These are phyloP conservation scores for Tiliqua scincoides DNA, from an alignment of 2,113 vertebrate species.

Conservation along the genomic window DNA sequence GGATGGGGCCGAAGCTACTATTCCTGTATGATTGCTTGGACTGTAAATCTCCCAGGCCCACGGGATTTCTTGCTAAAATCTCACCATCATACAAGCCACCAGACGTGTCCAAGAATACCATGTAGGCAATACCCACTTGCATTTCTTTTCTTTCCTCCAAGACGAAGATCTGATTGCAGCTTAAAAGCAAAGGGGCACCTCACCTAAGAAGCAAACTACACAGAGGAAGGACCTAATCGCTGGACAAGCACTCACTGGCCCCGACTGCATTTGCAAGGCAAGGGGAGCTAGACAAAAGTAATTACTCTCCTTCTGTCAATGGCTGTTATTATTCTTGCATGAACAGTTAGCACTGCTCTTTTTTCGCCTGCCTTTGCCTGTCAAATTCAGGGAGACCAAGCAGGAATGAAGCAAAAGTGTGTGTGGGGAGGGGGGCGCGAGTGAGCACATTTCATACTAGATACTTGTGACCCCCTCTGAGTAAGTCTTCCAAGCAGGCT, in stretches of 20 bases:
- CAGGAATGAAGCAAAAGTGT: slow-evolving; percentile 57
- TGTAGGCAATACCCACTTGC: slow-evolving; percentile 38
- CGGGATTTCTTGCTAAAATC: slow-evolving; percentile 62
- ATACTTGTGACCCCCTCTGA: slow-evolving; percentile 51
- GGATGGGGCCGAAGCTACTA: slow-evolving; percentile 46
- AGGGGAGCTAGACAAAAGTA: slow-evolving; percentile 73
- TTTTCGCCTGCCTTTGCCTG: slow-evolving; percentile 55
- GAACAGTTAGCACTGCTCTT: slow-evolving; percentile 70
- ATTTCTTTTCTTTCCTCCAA: slow-evolving; percentile 40
- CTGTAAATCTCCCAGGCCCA: slow-evolving; percentile 68
- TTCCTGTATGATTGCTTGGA: slow-evolving; percentile 58
- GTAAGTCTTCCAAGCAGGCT: slow-evolving; percentile 63
- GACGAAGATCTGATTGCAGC: slow-evolving; percentile 66
- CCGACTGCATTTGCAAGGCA: slow-evolving; percentile 52
- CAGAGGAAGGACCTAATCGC: slow-evolving; percentile 3
- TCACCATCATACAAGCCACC: slow-evolving; percentile 60
- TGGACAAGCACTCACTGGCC: not conserved
- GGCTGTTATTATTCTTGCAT: slow-evolving; percentile 71
- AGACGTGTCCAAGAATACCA: slow-evolving; percentile 56
- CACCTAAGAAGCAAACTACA: slow-evolving; percentile 34
- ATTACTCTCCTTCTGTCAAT: slow-evolving; percentile 75
- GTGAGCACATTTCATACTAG: slow-evolving; percentile 62
- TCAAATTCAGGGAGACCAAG: slow-evolving; percentile 59
- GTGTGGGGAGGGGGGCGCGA: not conserved
- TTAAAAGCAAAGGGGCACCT: slow-evolving; percentile 35